phyloP scores from a whole-genome alignment of 2,113 vertebrate genomes.

The Bubalus kerabau region DNA sequence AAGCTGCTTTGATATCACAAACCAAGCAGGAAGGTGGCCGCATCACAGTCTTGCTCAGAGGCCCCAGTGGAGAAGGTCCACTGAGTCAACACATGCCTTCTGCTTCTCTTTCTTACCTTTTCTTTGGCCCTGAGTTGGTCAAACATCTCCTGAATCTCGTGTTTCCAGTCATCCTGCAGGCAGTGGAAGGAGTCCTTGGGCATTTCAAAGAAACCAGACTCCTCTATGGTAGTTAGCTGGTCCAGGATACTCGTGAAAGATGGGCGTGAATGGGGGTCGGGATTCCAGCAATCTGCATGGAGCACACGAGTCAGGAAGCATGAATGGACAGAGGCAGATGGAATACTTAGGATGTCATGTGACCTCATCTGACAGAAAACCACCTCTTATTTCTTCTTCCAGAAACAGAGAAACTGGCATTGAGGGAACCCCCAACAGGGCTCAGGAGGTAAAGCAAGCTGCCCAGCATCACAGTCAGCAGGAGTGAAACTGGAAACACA shows the following conservation, averaged over 20 bases:
- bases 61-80: neutral
- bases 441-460: neutral
- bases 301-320: neutral
- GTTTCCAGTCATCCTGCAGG: conserved; percentile 97
- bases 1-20: neutral
- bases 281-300: conserved; percentile 93
- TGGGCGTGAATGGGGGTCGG: conserved; percentile 91
- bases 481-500: neutral
- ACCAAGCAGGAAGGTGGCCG: neutral
- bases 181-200: conserved; percentile 97
- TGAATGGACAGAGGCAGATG: neutral
- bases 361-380: neutral
- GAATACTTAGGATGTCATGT: accelerated
- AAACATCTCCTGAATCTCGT: conserved; percentile 99
- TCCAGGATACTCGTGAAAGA: conserved; percentile 91
- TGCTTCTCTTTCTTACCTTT: conserved; percentile 82
- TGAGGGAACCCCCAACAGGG: neutral
- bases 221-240: conserved; percentile 94
- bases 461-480: neutral
- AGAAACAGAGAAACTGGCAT: neutral
- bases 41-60: neutral
- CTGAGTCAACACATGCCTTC: neutral
- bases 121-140: conserved; percentile 97
- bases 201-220: conserved; percentile 99
- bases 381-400: neutral